Percentiles rank a stretch among this genome's conserved stretches.
Conservation (phyloP, 2,888 invertebrate genomes). For the Tachina lurida region DNA sequence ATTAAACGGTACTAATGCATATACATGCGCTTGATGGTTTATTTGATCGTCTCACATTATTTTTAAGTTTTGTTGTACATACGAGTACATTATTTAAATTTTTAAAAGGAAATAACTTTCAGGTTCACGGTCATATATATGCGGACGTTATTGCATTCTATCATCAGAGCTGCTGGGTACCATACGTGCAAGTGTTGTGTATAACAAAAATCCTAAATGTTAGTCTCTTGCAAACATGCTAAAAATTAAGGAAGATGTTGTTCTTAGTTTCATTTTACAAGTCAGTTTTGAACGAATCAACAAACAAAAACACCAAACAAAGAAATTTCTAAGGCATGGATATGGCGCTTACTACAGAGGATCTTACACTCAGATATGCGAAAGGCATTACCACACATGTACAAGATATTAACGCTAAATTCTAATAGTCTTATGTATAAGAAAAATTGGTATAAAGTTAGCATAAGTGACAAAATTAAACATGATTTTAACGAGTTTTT, state of each 20-base stretch:
- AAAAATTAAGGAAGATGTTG: constrained; percentile 62
- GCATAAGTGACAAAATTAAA: no score
- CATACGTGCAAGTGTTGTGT: not conserved
- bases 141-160: no score
- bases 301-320: constrained; percentile 16
- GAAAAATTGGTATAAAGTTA: no score
- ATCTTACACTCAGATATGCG: not conserved
- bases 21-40: no score
- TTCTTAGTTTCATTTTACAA: constrained; percentile 56
- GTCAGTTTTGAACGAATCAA: constrained; percentile 23
- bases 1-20: no score
- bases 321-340: constrained; percentile 2
- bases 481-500: no score
- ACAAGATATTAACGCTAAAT: constrained; percentile 16
- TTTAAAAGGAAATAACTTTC: no score
- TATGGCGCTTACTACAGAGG: constrained; percentile 48
- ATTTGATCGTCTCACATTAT: no score
- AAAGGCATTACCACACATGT: not conserved
- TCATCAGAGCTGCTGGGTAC: constrained; percentile 8
- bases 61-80: no score
- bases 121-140: no score
- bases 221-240: constrained; percentile 40
- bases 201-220: not conserved
- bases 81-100: no score
- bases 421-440: not conserved